These are phyloP conservation scores for Plebejus anna DNA, from an alignment of 2,888 invertebrate species.

Conservation along the genomic window DNA sequence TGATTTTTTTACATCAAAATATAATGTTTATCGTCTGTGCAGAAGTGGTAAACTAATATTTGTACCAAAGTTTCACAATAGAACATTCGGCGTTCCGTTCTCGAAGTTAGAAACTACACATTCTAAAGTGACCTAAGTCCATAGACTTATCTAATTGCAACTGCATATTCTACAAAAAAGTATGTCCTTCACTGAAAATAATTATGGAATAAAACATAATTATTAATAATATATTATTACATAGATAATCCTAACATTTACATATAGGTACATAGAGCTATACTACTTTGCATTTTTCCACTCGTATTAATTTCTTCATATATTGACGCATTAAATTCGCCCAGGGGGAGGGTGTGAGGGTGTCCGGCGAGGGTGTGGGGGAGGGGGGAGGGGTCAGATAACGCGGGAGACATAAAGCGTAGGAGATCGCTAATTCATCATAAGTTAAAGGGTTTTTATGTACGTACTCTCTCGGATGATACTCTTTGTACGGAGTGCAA, in stretches of 20 bases:
- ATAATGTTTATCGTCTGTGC: background rate
- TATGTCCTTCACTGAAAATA: background rate
- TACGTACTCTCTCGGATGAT: slow-evolving; percentile 54
- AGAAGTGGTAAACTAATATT: background rate
- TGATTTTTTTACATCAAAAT: no score
- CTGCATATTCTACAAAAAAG: background rate
- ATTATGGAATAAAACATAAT: background rate
- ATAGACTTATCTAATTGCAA: background rate
- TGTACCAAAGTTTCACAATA: background rate
- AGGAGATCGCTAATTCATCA: slow-evolving; percentile 81
- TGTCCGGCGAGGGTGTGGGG: slow-evolving; percentile 44
- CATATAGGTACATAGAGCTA: background rate
- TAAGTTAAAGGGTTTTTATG: slow-evolving; percentile 81
- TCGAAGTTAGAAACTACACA: background rate
- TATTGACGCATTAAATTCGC: slow-evolving; percentile 60
- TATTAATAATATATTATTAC: background rate
- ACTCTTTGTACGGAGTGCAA: slow-evolving; percentile 67
- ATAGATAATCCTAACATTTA: background rate
- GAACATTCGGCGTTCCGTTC: background rate
- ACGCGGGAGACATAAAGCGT: slow-evolving; percentile 76
- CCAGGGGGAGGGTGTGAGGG: slow-evolving; percentile 45
- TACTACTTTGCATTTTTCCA: slow-evolving; percentile 55
- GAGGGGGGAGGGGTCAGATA: slow-evolving; percentile 56
- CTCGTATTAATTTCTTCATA: slow-evolving; percentile 75
- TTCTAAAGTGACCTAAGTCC: background rate